These are phyloP conservation scores for Nyctibius bracteatus DNA, from an alignment of 2,113 vertebrate genomes.

Conservation along the genomic window DNA sequence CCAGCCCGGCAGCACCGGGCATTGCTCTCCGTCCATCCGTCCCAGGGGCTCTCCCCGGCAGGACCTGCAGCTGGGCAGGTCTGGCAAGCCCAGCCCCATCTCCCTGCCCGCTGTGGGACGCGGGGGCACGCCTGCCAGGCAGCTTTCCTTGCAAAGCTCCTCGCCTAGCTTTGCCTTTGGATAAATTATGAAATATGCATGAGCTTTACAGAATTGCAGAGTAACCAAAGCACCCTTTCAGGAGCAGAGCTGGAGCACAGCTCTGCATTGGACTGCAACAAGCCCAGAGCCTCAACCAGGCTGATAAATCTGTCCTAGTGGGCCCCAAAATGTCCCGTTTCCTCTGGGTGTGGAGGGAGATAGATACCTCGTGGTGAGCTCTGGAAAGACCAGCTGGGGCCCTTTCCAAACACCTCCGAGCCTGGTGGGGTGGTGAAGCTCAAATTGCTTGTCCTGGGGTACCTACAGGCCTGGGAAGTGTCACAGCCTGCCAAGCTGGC, in stretches of 20 bases:
- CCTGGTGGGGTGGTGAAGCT: not conserved
- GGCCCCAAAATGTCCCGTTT: not conserved
- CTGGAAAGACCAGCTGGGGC: not conserved
- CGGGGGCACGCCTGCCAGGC: not conserved
- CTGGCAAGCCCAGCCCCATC: not conserved
- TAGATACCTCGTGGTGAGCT: not conserved
- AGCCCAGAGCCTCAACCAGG: not conserved
- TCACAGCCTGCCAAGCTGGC: not conserved
- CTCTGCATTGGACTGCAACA: not conserved
- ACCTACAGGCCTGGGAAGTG: not conserved
- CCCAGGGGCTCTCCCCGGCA: not conserved
- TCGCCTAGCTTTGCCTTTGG: not conserved
- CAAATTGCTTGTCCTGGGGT: not conserved
- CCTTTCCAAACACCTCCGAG: fast-evolving
- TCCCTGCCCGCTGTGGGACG: not conserved
- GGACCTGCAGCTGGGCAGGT: not conserved
- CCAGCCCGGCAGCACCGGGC: not conserved
- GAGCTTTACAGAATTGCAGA: not conserved
- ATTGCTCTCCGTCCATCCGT: fast-evolving
- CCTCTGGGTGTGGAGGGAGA: not conserved
- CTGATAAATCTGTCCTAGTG: not conserved
- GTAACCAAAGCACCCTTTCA: not conserved
- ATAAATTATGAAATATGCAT: not conserved
- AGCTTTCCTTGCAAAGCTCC: not conserved
- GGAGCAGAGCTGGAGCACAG: not conserved